Conservation (phyloP, 2,797 vertebrate genomes). For the Somateria mollissima region DNA sequence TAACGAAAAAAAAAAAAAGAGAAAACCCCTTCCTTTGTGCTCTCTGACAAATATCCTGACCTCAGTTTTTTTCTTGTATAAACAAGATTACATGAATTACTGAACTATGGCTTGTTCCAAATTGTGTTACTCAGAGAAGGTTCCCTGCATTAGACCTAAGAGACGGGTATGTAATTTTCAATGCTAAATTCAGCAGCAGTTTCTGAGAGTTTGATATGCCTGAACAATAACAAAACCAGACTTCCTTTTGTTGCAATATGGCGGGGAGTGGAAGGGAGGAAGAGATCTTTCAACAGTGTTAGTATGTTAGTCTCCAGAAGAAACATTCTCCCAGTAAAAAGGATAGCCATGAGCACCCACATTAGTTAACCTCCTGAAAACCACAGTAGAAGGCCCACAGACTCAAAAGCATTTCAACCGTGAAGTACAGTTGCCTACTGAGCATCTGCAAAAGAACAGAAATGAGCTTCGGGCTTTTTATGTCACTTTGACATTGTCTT, state of each 20-base stretch:
- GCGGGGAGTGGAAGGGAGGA: fast-evolving
- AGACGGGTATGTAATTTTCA: not conserved
- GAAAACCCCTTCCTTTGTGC: not conserved
- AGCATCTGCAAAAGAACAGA: not conserved
- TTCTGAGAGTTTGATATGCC: not conserved
- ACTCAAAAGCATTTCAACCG: fast-evolving
- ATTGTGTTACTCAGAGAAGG: not conserved
- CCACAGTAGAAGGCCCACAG: not conserved
- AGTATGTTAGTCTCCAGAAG: not conserved
- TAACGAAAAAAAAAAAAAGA: not conserved
- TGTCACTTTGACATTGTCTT: fast-evolving
- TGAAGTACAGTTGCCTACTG: not conserved
- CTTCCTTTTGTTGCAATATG: not conserved
- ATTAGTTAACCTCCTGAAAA: not conserved
- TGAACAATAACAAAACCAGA: not conserved
- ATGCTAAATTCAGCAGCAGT: not conserved
- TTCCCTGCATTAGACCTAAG: not conserved
- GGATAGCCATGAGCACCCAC: not conserved
- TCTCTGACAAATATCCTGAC: not conserved
- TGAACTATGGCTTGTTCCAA: not conserved
- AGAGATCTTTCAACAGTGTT: not conserved
- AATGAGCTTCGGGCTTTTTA: not conserved
- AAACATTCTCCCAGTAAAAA: not conserved
- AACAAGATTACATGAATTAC: not conserved
- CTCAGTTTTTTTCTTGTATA: not conserved